Evolutionary conservation across 2,113 vertebrate species (phyloP).

Genomic region (Murina feae): DNA sequence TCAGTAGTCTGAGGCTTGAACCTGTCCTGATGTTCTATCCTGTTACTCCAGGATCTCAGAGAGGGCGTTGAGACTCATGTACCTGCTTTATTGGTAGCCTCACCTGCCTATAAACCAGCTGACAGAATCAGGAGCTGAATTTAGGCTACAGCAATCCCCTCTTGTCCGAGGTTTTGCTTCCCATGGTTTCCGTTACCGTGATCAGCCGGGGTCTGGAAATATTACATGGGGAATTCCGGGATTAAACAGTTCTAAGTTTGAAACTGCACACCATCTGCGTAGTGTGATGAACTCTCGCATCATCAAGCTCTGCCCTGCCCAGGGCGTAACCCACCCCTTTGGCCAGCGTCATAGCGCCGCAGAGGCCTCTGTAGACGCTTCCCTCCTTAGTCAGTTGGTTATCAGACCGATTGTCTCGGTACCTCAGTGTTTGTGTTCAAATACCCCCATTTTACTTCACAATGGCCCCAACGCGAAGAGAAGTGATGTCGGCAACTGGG

Average conservation of each 20-base stretch:
- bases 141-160: neutral
- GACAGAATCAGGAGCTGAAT: neutral
- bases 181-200: neutral
- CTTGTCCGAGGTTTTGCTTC: neutral
- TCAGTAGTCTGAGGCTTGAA: too few relatives aligned
- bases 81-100: neutral
- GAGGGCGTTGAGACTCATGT: neutral
- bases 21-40: neutral
- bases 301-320: neutral
- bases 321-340: neutral
- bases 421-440: neutral
- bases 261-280: neutral
- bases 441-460: neutral
- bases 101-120: neutral
- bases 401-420: neutral
- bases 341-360: fast-evolving
- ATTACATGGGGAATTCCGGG: neutral
- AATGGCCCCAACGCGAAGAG: neutral
- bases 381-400: too few relatives aligned
- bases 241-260: too few relatives aligned
- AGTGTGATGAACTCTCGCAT: neutral
- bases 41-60: neutral
- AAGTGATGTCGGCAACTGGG: neutral
- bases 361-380: neutral
- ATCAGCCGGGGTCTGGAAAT: neutral